Conservation (phyloP, 2,113 vertebrate genomes). For the Nycticebus coucang region DNA sequence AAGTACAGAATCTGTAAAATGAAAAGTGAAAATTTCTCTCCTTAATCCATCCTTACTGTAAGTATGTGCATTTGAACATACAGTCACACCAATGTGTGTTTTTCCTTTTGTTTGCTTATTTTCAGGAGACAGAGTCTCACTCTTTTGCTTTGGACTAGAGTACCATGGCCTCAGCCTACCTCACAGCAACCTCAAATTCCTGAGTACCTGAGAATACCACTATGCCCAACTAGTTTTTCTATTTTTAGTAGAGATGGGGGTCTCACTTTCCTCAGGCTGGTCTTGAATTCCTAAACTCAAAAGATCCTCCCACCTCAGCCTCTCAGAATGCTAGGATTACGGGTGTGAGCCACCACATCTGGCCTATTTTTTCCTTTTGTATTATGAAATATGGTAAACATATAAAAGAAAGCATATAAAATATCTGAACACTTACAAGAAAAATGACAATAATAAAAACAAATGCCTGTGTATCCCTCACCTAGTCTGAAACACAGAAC, state of each 20-base stretch:
- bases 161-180: no score
- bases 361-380: background rate
- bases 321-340: no score
- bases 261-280: no score
- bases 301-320: no score
- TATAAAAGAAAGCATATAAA: background rate
- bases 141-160: no score
- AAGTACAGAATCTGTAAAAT: background rate
- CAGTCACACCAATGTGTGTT: background rate
- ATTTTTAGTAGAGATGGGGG: no score
- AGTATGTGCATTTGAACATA: background rate
- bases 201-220: no score
- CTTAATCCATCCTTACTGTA: background rate
- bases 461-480: background rate
- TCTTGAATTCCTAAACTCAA: no score
- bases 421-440: slow-evolving; percentile 2
- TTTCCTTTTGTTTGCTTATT: background rate
- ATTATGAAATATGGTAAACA: slow-evolving; percentile 24
- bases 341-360: no score
- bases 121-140: no score
- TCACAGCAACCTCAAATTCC: no score
- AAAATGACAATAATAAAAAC: background rate
- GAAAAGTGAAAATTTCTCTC: background rate
- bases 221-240: no score
- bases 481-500: background rate